Evolutionary conservation across 2,113 vertebrate genomes (phyloP), one percentile per base, ranked within the genome.

Genomic region (Ochotona curzoniae): DNA sequence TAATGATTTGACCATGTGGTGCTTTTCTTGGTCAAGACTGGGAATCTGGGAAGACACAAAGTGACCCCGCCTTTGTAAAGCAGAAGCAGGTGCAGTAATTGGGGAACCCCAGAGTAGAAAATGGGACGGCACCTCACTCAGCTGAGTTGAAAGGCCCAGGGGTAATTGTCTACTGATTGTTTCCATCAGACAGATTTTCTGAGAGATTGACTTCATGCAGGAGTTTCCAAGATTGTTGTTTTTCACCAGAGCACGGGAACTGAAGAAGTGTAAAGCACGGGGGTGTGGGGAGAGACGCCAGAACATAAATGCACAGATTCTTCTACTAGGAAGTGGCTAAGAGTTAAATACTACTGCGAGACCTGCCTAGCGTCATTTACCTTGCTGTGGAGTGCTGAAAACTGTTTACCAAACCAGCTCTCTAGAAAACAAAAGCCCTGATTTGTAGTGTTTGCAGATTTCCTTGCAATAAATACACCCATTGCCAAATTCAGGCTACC

Each of bases 391-490:
- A 67, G 28, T 91, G 44, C 35, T 87, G 47, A 14, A 63, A 67
- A 69, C 66, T 83, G 21, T 51, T 86, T 86, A 79, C 86, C 23
- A 79, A 44, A 60, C 28, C 7, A 66, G 47, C 9, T 96, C 10
- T 93, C 70, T 61, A 21, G 60, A 95, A 94, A 84, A 86, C 47
- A 51, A 71, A 86, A 66, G 21, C 66, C 23, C 44, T 66, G 32
- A 84, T 67, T 66, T 76, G 15, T 67, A 87, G 32, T 75, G 9
- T 54, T 84, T 63, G 20, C 49, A 82, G 63, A 78, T 79, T 94
- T 83, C 28, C 21, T 44, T 60, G 21, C 30, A 64, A 83, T 81
- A 91, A 90, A 76, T 57, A 66, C 2, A 57, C 35, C 54, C 32
- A 3, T 18, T 83, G 71, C 25, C 64, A 81, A 90, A 60, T 63